Evolutionary conservation across 2,797 vertebrate genomes (phyloP), one percentile per base, ranked within the genome.

Genomic region (Alectoris magna): DNA sequence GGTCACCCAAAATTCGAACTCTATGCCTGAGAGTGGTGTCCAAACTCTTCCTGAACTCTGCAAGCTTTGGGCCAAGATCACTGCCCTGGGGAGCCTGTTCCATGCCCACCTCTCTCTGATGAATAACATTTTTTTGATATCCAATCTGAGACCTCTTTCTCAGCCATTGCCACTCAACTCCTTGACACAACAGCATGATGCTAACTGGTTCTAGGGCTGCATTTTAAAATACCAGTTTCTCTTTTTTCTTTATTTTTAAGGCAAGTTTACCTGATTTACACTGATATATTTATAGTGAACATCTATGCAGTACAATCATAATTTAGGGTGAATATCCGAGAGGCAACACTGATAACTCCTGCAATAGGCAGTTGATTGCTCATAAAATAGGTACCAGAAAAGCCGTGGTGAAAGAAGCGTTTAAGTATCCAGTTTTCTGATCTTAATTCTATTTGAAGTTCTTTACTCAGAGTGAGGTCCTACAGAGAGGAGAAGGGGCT

Each of bases 171-270:
- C 85, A 93, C 94, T 93, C 90, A 94, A 60, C 70, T 86, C 67
- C 87, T 96, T 90, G 78, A 85, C 73, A 21, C 67, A 93, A 84
- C 90, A 95, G 84, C 89, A 27, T 59, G 85, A 86, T 84, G 67
- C 91, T 64, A 80, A 49, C 92, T 82, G 70, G 91, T 95, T 96
- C 68, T 73, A 76, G 48, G 74, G 60, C 64, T 88, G 80, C 64
- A 79, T 88, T 92, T 95, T 91, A 94, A 96, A 96, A 94, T 91
- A 91, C 66, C 56, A 58, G 79, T 87, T 93, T 90, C 68, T 82
- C 58, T 86, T 90, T 86, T 78, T 88, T 84, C 31, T 80, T 82
- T 80, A 63, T 82, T 93, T 93, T 94, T 81, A 59, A 87, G 80
- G 85, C 38, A 92, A 92, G 55, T 34, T 84, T 81, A 39, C 90